Percentiles rank a stretch among this genome's conserved stretches.
Conservation (phyloP, 2,888 invertebrate genomes). For the Orthonychiurus folsomi region DNA sequence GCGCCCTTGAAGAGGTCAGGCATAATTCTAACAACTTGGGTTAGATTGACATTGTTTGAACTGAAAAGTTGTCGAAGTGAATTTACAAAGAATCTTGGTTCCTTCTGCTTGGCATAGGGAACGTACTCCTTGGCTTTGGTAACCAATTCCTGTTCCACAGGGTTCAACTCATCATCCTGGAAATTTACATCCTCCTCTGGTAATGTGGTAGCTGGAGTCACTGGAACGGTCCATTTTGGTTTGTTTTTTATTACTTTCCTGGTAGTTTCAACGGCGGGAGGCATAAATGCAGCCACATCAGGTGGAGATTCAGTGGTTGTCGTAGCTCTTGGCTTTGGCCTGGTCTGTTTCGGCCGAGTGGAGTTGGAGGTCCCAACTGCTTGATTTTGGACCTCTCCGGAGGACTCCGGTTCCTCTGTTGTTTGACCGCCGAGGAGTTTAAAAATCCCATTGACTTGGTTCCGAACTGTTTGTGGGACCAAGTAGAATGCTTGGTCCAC, state of each 20-base stretch:
- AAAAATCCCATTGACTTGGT: conserved; percentile 35
- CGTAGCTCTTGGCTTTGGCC: not conserved
- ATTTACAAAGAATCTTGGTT: conserved; percentile 25
- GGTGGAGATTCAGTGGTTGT: conserved; percentile 2
- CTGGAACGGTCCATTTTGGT: not conserved
- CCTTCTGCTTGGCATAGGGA: conserved; percentile 23
- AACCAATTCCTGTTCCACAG: conserved; percentile 27
- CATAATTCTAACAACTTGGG: conserved; percentile 32
- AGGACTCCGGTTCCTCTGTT: not conserved
- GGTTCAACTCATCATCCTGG: conserved; percentile 32
- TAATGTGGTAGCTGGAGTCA: not conserved
- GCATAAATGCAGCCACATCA: conserved; percentile 2
- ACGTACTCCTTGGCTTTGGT: conserved; percentile 27
- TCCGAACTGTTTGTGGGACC: conserved; percentile 31
- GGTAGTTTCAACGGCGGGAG: conserved; percentile 3
- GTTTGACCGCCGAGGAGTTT: conserved; percentile 31
- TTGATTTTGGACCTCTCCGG: not conserved
- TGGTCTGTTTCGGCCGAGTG: not conserved
- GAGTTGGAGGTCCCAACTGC: not conserved
- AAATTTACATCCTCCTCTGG: conserved; percentile 26
- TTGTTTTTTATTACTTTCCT: not conserved
- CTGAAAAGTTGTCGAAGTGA: conserved; percentile 29
- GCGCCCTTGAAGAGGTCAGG: conserved; percentile 38
- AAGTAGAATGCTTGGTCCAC: conserved; percentile 35
- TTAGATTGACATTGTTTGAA: conserved; percentile 26